These are phyloP conservation scores for Synanthedon myopaeformis DNA, from an alignment of 2,888 invertebrate species.

Conservation along the genomic window DNA sequence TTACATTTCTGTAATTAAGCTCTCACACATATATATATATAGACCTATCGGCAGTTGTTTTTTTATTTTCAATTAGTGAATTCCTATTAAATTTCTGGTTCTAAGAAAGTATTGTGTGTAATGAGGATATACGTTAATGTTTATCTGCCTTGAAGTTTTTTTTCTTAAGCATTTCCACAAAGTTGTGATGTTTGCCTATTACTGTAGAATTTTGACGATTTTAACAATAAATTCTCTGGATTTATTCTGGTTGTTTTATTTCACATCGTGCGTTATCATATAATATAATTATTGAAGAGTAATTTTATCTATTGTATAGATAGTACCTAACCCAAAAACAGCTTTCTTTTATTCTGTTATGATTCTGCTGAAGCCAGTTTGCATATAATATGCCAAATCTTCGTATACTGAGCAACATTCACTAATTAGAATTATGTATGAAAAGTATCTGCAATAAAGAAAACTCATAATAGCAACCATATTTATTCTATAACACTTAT, in stretches of 20 bases:
- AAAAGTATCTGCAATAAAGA: no score
- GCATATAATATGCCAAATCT: no score
- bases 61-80: constrained; percentile 1
- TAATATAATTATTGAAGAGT: no score
- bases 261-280: no score
- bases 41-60: not conserved
- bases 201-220: constrained; percentile 69
- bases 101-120: constrained; percentile 46
- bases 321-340: no score
- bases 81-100: constrained; percentile 23
- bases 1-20: constrained; percentile 4
- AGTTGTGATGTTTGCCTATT: constrained; percentile 70
- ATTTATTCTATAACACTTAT: no score
- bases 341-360: no score
- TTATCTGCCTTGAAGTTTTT: constrained; percentile 51
- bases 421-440: no score
- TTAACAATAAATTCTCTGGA: constrained; percentile 68
- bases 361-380: no score
- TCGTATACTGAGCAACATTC: no score
- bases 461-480: no score
- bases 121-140: constrained; percentile 44
- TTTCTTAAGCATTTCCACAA: constrained; percentile 62
- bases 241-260: constrained; percentile 11
- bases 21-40: constrained; percentile 1
- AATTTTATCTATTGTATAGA: no score